phyloP scores from a whole-genome alignment of 2,113 vertebrate genomes.

The cattle (Bos taurus) region ARS-UCD2.0 NC_037342.1:79708001-79708500 shows the following conservation, averaged over 20 bases:
- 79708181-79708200: background rate
- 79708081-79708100: background rate
- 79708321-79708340: background rate
- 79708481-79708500: background rate
- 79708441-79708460: constrained; percentile 56
- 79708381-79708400: constrained; percentile 10
- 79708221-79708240: background rate
- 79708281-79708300: background rate
- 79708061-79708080: constrained; percentile 17
- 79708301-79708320: background rate
- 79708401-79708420: constrained; percentile 65
- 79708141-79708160: background rate
- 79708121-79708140: background rate
- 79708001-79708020: constrained; percentile 15
- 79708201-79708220: background rate
- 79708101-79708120: background rate
- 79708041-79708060: constrained; percentile 36
- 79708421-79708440: constrained; percentile 31
- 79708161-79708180: background rate
- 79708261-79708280: background rate
- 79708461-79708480: background rate
- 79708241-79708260: background rate
- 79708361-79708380: background rate
- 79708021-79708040: constrained; percentile 17
- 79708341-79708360: constrained; percentile 21